Base-by-base conservation (phyloP, 2,888 invertebrate genomes). In the Lottia scabra region DNA sequence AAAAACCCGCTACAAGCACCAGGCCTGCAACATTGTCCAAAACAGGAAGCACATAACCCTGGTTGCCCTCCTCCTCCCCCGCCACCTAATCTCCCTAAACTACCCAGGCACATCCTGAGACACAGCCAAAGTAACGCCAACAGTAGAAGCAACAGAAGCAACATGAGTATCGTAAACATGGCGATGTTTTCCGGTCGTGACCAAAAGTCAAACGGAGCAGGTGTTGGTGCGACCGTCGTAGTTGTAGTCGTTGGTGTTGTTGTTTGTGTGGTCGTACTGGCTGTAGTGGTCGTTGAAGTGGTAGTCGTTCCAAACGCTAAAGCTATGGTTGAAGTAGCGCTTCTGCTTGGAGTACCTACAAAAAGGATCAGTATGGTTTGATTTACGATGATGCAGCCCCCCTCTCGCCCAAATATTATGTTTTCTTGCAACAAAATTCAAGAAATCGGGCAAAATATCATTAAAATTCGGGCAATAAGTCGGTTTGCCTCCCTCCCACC, bases 231-330 rank as follows among this genome's bases (percentile, higher is more conserved):
- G n/a, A 19, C 62, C 27, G 68, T 38, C 1, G 46, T 56, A 15
- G 46, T 38, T 2, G 68, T 68, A 38, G 68, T 68, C 1, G 68
- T 62, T 1, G 68, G 27, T 26, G 68, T 45, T 5, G 68, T 68
- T 5, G 68, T 68, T 19, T 38, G 46, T 0, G 68, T 68, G 0
- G 68, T 68, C 4, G 68, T 68, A 12, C 48, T 56, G 10, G 30
- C 26, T 5, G 68, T 68, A n/a, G 68, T 68, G 1, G 68, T 38
- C 15, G 68, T n/a, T 10, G 68, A 48, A 4, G 68, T 56, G 2
- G 68, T 68, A 15, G 68, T 68, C 13, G 68, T 68, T 4, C 38
- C 56, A 15, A 68, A 68, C n/a, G 56, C 38, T 38, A 68, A 15
- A 12, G 43, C 48, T 48, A 56, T 56, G 3, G 68, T 68, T 8